phyloP scores from a whole-genome alignment of 2,113 vertebrate species.

The Etheostoma cragini region DNA sequence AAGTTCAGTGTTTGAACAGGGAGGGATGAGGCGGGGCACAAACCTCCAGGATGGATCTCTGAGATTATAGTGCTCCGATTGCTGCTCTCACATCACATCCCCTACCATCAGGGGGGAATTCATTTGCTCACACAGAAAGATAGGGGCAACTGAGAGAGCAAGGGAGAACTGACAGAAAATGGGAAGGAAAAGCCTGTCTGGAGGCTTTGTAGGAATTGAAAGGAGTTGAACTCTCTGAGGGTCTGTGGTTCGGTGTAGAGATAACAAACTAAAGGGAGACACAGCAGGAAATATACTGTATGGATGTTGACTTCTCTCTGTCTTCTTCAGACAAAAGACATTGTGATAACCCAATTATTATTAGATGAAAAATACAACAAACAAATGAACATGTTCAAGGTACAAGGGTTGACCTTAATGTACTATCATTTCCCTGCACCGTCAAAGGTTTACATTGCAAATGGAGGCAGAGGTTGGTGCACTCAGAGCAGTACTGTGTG shows the following conservation, averaged over 20 bases:
- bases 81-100: constrained; percentile 74
- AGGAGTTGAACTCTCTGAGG: constrained; percentile 70
- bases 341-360: constrained; percentile 12
- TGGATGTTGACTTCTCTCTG: constrained; percentile 33
- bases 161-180: constrained; percentile 68
- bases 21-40: constrained; percentile 62
- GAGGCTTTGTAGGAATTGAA: constrained; percentile 73
- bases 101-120: constrained; percentile 75
- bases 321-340: constrained; percentile 7
- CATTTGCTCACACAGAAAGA: constrained; percentile 76
- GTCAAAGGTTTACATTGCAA: neutral
- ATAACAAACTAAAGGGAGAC: constrained; percentile 36
- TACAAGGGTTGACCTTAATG: constrained; percentile 6
- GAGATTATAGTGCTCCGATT: constrained; percentile 79
- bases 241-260: constrained; percentile 54
- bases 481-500: neutral
- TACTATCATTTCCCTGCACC: neutral
- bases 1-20: constrained; percentile 79
- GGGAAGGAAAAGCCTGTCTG: constrained; percentile 68
- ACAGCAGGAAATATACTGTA: constrained; percentile 20
- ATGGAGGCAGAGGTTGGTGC: neutral
- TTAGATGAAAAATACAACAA: constrained; percentile 19
- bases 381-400: neutral
- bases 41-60: constrained; percentile 74
- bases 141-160: constrained; percentile 49